Evolutionary conservation across 2,113 vertebrate genomes (phyloP).

Genomic region (Sorex araneus): DNA sequence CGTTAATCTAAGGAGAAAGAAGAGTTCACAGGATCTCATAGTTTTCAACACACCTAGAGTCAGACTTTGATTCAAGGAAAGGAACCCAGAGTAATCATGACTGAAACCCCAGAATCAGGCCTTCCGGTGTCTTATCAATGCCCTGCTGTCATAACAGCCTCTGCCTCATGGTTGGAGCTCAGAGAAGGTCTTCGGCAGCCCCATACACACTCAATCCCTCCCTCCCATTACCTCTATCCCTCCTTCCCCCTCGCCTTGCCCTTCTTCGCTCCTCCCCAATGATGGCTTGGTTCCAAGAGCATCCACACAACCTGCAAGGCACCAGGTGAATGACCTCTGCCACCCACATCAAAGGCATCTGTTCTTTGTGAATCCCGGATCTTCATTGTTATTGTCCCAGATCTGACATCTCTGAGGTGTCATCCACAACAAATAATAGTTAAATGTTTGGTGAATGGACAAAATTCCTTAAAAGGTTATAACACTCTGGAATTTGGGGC

Average conservation of each 20-base stretch:
- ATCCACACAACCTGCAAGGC: neutral
- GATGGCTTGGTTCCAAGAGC: neutral
- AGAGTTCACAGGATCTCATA: neutral
- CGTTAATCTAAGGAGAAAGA: neutral
- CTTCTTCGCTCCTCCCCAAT: too few species aligned
- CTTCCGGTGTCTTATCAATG: too few species aligned
- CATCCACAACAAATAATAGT: neutral
- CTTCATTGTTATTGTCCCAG: too few species aligned
- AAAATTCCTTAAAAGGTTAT: neutral
- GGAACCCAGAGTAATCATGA: neutral
- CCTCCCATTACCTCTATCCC: too few species aligned
- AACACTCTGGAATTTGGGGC: neutral
- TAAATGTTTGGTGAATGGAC: neutral
- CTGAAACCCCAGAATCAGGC: neutral
- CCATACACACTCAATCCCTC: accelerated
- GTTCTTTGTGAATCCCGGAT: too few species aligned
- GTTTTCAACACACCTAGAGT: neutral
- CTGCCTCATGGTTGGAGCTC: accelerated
- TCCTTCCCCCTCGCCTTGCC: neutral
- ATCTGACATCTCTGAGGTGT: neutral
- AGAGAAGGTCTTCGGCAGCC: too few species aligned
- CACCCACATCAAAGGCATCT: too few species aligned
- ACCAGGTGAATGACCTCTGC: neutral
- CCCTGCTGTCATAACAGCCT: neutral
- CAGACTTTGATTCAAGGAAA: neutral